Base-by-base conservation (phyloP, 2,797 vertebrate genomes). In the Onychomys torridus region DNA sequence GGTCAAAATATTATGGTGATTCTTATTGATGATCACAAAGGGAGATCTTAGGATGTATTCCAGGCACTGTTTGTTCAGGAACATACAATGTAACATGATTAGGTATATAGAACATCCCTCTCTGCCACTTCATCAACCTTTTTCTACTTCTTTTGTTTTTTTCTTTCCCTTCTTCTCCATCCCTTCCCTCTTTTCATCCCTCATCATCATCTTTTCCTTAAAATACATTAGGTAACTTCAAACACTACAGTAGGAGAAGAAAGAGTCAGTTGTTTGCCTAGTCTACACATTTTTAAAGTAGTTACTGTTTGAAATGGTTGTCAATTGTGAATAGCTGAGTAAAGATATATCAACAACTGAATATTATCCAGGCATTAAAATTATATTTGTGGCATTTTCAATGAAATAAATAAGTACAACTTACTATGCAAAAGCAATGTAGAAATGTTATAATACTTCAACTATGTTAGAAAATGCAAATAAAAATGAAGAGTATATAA, bases 381-480 rank as follows among this genome's bases (percentile, higher is more conserved):
- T 90, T 21, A 79, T 83, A 91, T 40, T 65, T 96, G 71, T 61
- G 16, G 25, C 79, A 21, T 94, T 90, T 85, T 91, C 63, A 71
- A 86, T 85, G 71, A 93, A 13, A 92, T 13, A 86, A 81, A 95
- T 94, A 4, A 87, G 75, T 96, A 19, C 57, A 92, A 73, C 37
- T 93, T 86, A 43, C 21, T 83, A 3, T 61, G 32, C 43, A 91
- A 88, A 95, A n/a, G 6, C 73, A 92, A 6, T 8, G 49, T 77
- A 91, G 63, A 46, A 90, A 91, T 43, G 88, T 71, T 89, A 91
- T 57, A 81, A 61, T 25, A 1, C 17, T 16, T 88, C 77, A 90
- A 86, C 17, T 93, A 27, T 90, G 32, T 29, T 76, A 75, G 19
- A 61, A 55, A 78, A 76, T 87, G 2, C 8, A 88, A 90, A 85